These are phyloP conservation scores for Amazona vittata DNA, from an alignment of 2,113 vertebrate species.

Conservation along the genomic window DNA sequence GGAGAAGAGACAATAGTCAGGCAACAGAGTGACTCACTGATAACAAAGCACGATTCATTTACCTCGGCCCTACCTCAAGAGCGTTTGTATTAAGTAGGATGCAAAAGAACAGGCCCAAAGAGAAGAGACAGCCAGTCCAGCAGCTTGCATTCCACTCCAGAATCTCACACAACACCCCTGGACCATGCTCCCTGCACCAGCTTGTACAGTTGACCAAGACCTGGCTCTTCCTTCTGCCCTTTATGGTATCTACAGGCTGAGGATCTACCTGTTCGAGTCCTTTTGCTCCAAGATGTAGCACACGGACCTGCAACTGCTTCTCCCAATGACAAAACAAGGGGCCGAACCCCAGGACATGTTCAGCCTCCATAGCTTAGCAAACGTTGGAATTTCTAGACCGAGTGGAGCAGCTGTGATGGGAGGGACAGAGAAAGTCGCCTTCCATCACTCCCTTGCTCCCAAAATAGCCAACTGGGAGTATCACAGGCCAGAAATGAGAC, in stretches of 20 bases:
- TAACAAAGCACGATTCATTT: not conserved
- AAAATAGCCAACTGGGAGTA: not conserved
- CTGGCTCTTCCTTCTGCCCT: not conserved
- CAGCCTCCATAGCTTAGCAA: not conserved
- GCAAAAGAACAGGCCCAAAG: not conserved
- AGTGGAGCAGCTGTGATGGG: slow-evolving; percentile 8
- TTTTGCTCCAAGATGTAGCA: not conserved
- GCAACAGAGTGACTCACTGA: not conserved
- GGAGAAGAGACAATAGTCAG: not conserved
- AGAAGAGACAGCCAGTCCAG: not conserved
- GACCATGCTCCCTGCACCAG: not conserved
- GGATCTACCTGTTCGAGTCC: not conserved
- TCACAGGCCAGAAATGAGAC: not conserved
- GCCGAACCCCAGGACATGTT: not conserved
- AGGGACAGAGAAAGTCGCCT: not conserved
- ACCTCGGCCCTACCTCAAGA: not conserved
- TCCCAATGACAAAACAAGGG: not conserved
- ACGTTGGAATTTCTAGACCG: not conserved
- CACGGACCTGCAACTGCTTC: not conserved
- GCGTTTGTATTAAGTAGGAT: not conserved
- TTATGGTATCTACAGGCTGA: not conserved
- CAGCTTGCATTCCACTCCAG: not conserved
- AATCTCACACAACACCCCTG: not conserved
- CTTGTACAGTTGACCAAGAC: not conserved
- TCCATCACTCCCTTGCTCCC: slow-evolving; percentile 8